These are phyloP conservation scores for Luperina nickerlii DNA, from an alignment of 2,888 invertebrate genomes.

Conservation along the genomic window DNA sequence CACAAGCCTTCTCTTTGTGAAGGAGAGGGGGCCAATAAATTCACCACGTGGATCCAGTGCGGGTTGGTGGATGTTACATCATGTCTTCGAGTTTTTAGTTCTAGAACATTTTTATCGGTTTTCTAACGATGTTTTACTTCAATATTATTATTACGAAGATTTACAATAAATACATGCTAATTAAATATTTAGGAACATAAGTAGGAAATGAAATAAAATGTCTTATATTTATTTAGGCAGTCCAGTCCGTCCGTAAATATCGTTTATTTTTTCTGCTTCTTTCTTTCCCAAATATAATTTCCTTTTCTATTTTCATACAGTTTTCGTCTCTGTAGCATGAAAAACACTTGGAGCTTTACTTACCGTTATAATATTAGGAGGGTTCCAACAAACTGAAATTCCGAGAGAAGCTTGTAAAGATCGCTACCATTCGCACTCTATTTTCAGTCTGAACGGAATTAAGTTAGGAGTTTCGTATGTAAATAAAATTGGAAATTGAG, in stretches of 20 bases:
- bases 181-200: constrained; percentile 14
- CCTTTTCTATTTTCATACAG: constrained; percentile 42
- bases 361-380: constrained; percentile 48
- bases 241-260: constrained; percentile 20
- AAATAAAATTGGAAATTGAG: constrained; percentile 60
- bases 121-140: background rate
- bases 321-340: constrained; percentile 32
- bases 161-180: constrained; percentile 14
- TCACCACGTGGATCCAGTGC: too few species aligned
- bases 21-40: background rate
- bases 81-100: background rate
- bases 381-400: constrained; percentile 54
- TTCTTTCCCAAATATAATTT: constrained; percentile 34
- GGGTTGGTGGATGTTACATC: background rate
- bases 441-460: constrained; percentile 59
- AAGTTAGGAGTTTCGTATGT: constrained; percentile 62
- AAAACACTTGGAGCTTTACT: constrained; percentile 50
- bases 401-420: constrained; percentile 49
- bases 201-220: constrained; percentile 20
- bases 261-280: constrained; percentile 25
- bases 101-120: background rate
- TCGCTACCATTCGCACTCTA: constrained; percentile 57
- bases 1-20: background rate
- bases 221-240: constrained; percentile 19
- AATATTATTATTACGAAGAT: background rate